Conservation (phyloP, 2,797 vertebrate genomes). For the Tragelaphus eurycerus region DNA sequence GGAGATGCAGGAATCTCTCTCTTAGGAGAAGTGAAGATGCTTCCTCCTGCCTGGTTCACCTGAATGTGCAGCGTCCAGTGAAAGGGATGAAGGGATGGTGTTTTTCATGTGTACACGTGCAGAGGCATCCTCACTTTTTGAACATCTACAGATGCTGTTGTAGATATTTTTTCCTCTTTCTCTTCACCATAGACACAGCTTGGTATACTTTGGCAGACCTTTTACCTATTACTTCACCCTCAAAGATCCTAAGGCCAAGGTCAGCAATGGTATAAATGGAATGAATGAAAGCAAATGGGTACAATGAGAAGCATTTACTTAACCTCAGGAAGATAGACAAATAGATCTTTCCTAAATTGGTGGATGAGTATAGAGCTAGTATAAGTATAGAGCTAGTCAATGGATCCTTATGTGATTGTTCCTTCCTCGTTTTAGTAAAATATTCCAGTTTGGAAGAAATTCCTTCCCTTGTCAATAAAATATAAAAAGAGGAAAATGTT, state of each 20-base stretch:
- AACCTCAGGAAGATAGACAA: background rate
- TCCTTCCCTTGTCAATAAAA: background rate
- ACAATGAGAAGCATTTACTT: background rate
- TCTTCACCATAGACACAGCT: background rate
- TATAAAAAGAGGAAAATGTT: background rate
- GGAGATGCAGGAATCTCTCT: background rate
- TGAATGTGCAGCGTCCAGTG: background rate
- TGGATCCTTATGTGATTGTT: background rate
- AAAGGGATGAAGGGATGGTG: background rate
- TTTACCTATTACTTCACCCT: background rate
- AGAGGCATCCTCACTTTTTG: background rate
- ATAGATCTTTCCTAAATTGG: background rate
- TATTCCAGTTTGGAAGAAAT: background rate
- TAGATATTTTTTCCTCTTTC: background rate
- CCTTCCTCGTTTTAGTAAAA: background rate
- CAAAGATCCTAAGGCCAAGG: background rate
- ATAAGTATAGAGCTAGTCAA: background rate
- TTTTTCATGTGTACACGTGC: background rate
- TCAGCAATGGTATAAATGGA: background rate
- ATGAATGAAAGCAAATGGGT: background rate
- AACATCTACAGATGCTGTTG: background rate
- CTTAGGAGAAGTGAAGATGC: background rate
- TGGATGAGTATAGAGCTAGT: background rate
- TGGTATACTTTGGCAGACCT: background rate
- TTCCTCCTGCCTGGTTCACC: background rate